A percentile compares a stretch with the other conserved stretches of the same genome.
phyloP scores from a whole-genome alignment of 1,140 invertebrate genomes.

The Cydia fagiglandana region DNA sequence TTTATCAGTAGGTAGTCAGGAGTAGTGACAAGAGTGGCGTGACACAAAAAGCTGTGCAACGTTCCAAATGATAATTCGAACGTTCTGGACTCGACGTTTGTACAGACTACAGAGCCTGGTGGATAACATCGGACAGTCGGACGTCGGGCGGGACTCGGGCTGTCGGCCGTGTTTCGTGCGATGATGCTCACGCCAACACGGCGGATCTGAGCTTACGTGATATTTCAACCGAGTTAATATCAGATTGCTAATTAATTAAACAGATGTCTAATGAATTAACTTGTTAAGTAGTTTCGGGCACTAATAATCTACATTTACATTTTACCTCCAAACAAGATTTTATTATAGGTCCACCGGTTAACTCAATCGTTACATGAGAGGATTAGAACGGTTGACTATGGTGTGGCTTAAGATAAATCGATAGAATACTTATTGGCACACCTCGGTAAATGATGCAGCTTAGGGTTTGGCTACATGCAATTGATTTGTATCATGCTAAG shows the following conservation, averaged over 20 bases:
- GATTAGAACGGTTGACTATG: no score
- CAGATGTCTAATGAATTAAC: no score
- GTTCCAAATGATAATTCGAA: slow-evolving; percentile 24
- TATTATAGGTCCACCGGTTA: no score
- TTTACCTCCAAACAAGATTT: no score
- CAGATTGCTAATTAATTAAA: not conserved
- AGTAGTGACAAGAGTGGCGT: not conserved
- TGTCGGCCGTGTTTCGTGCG: not conserved
- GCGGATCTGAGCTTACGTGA: not conserved
- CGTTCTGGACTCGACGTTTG: slow-evolving; percentile 14
- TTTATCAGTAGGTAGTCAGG: slow-evolving; percentile 13
- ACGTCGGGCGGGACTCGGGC: not conserved
- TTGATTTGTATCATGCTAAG: no score
- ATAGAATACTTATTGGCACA: no score
- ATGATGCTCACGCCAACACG: not conserved
- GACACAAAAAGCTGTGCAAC: slow-evolving; percentile 24
- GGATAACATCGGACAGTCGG: slow-evolving; percentile 6
- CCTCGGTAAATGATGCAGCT: no score
- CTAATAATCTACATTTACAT: no score
- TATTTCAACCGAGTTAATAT: not conserved
- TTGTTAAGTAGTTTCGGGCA: no score
- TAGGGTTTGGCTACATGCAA: no score
- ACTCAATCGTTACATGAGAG: no score
- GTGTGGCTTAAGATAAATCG: no score
- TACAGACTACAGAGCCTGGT: slow-evolving; percentile 15